Evolutionary conservation across 2,888 invertebrate genomes (phyloP), one percentile per base, ranked within the genome.

Genomic region (Odontocerum albicorne): DNA sequence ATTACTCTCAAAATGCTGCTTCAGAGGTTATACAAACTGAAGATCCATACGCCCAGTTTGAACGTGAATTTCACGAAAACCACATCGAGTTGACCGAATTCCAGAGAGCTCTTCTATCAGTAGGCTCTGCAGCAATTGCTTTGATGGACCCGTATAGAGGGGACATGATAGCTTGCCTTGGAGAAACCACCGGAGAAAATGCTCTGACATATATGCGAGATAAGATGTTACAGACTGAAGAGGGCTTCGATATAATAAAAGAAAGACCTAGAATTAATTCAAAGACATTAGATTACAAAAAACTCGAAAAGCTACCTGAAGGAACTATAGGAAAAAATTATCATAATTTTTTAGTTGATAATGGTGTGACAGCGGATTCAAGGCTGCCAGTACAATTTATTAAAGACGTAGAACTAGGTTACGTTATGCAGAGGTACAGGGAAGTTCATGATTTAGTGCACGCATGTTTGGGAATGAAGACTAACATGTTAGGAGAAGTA

Each of bases 361-460:
- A 96, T 75, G 84, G 90, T 63, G 95, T 98, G 1, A 91, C 92
- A 3, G 96, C 99, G 0, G 98, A 99, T 77, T 88, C 92, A 22
- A 80, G 99, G 60, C 77, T 88, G 62, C 84, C 89, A 12, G 97
- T 99, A 0, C 89, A 90, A 65, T 99, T 96, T 73, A 84, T 99
- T 42, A 86, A 92, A 62, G 92, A 98, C 70, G 75, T 85, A 1
- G 88, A 96, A 61, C 72, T 96, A 64, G 95, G 96, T 3, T 99
- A 97, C 74, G 89, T 98, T 39, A 95, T 99, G 89, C 94, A 96
- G 71, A 81, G 99, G 49, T 99, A 99, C 70, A 84, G 99, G 62
- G 97, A 99, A 77, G 89, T 92, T 6, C 99, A 99, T 71, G 99
- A 99, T 76, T 81, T 99, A 62, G 85, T 92, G 54, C 99, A 99